Base-by-base conservation (phyloP, 2,797 vertebrate species). In the Labroides dimidiatus region DNA sequence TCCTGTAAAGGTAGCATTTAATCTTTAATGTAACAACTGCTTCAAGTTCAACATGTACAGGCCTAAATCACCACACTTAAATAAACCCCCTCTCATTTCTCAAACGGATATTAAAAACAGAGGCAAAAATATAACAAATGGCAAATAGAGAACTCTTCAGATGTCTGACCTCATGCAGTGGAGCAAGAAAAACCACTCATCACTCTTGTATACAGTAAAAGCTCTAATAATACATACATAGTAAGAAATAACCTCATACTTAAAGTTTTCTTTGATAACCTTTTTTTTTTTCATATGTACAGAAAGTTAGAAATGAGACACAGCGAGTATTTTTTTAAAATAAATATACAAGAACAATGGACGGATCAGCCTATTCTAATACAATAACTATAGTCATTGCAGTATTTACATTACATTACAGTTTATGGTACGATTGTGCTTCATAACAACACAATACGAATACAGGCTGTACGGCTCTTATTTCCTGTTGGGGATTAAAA, bases 361-460 rank as follows among this genome's bases (percentile, higher is more conserved):
- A 80, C 72, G 70, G 55, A 62, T 58, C 33, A 75, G 71, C 76
- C 74, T 72, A 77, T 66, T 75, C 70, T 79, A 82, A 74, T 43
- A 84, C 69, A 72, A 48, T 57, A 65, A 62, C 39, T 70, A 64
- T 58, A 79, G 69, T 77, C 76, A 67, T 64, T 64, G 41, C 57
- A 61, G 44, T 91, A 90, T 92, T 80, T 89, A 91, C 87, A 92
- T 58, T 62, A 71, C 63, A 72, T 83, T 89, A 87, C 83, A 86
- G 45, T 66, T 49, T 50, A 88, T 81, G 64, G 68, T 50, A 79
- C 67, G 77, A 74, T 87, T 91, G 87, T 87, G 89, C 89, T 90
- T 86, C 52, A 84, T 69, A 77, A 42, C 62, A 70, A 87, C 79
- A 84, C 69, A 53, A 73, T 69, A 84, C 77, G 62, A 72, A 36